These are phyloP conservation scores for Helarctos malayanus DNA, from an alignment of 2,797 vertebrate genomes.

Conservation along the genomic window DNA sequence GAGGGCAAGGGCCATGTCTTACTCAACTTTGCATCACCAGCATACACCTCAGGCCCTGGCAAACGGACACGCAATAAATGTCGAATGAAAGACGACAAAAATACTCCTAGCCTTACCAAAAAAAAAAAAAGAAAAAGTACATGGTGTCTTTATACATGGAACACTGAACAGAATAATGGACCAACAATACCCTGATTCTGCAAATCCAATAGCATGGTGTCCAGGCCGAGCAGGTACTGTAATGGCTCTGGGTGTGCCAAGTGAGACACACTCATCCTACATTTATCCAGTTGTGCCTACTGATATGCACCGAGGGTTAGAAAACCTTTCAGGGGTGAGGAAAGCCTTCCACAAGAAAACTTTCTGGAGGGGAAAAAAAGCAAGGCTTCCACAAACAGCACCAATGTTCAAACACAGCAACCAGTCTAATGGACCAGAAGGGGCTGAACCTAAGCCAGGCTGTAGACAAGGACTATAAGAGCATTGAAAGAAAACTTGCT, in stretches of 20 bases:
- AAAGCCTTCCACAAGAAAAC: background rate
- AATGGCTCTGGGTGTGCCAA: background rate
- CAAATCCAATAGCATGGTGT: background rate
- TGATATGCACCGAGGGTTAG: background rate
- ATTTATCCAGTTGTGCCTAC: background rate
- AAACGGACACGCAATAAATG: background rate
- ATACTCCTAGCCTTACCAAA: background rate
- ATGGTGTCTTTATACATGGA: background rate
- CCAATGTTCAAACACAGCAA: background rate
- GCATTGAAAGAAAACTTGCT: background rate
- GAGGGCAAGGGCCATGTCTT: background rate
- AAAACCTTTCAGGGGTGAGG: background rate
- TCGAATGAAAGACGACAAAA: background rate
- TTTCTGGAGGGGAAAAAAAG: background rate
- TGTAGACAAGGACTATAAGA: background rate
- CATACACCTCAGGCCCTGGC: background rate
- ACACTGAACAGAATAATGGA: background rate
- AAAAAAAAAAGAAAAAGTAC: background rate
- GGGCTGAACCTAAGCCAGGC: background rate
- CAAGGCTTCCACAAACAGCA: background rate
- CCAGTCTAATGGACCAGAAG: background rate
- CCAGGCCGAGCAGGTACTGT: background rate
- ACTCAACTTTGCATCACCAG: background rate
- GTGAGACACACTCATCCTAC: background rate
- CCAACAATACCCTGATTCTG: background rate